These are phyloP conservation scores for Enteromius radiatus DNA, from an alignment of 2,797 vertebrate species.

Conservation along the genomic window DNA sequence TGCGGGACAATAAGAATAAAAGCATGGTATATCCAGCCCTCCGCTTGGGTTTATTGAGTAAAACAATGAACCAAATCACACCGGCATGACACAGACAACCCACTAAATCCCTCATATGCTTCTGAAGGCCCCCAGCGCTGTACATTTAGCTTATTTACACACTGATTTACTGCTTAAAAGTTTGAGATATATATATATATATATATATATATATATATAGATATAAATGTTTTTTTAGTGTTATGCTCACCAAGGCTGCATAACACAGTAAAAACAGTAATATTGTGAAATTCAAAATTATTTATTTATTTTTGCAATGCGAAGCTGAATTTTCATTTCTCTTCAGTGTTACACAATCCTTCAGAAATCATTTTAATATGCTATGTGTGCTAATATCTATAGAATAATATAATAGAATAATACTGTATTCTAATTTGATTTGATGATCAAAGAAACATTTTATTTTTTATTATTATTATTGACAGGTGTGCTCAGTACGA, in stretches of 20 bases:
- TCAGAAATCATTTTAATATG: background rate
- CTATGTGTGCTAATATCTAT: background rate
- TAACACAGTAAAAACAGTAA: background rate
- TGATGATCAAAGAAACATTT: background rate
- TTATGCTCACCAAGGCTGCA: background rate
- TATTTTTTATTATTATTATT: background rate
- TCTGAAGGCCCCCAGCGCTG: background rate
- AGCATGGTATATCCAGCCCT: conserved; percentile 61
- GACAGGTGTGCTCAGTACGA: background rate
- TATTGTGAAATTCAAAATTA: background rate
- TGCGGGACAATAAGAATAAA: conserved; percentile 68
- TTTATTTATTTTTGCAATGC: background rate
- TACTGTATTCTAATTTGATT: background rate
- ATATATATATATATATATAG: background rate
- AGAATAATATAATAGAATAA: too few species aligned
- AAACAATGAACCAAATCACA: conserved; percentile 44
- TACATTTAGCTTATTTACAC: background rate
- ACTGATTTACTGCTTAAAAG: background rate
- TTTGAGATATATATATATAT: background rate
- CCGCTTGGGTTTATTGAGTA: conserved; percentile 31
- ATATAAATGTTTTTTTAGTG: background rate
- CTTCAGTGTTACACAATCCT: background rate
- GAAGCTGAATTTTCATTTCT: background rate
- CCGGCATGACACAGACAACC: conserved; percentile 17
- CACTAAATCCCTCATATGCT: background rate